These are phyloP conservation scores for Chrysaora quinquecirrha DNA, from an alignment of 30 jellyfish, hydroid and myxozoan genomes.

Conservation along the genomic window DNA sequence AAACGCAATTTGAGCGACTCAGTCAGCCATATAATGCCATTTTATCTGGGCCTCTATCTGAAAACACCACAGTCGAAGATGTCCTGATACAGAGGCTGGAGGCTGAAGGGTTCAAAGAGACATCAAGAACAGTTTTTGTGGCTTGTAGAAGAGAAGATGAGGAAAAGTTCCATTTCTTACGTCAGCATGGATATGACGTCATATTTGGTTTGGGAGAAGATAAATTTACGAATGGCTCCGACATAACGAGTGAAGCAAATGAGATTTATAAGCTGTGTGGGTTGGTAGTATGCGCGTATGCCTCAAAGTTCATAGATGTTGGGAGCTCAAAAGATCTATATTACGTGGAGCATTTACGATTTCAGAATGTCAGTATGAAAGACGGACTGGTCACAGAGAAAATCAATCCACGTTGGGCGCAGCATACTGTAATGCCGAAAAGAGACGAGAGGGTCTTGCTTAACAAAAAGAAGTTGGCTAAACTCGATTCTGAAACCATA, in stretches of 20 bases:
- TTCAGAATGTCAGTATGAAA: slow-evolving; percentile 77
- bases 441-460: slow-evolving; percentile 74
- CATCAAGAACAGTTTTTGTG: slow-evolving; percentile 42
- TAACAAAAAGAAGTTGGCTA: background rate
- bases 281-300: slow-evolving; percentile 84
- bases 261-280: slow-evolving; percentile 53
- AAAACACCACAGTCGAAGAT: slow-evolving; percentile 11
- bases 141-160: slow-evolving; percentile 46
- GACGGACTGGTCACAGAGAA: slow-evolving; percentile 86
- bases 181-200: slow-evolving; percentile 56
- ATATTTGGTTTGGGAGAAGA: slow-evolving; percentile 37
- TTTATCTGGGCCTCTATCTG: slow-evolving; percentile 67
- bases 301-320: slow-evolving; percentile 60
- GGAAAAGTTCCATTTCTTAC: slow-evolving; percentile 38
- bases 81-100: slow-evolving; percentile 24
- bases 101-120: slow-evolving; percentile 9
- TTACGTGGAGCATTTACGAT: slow-evolving; percentile 87
- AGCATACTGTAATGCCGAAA: slow-evolving; percentile 69
- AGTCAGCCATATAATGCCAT: slow-evolving; percentile 77
- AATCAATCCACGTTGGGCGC: slow-evolving; percentile 90
- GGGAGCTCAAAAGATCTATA: slow-evolving; percentile 67
- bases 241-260: background rate
- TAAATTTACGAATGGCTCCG: background rate
- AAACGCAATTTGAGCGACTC: slow-evolving; percentile 31
- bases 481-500: background rate